A percentile compares a stretch with the other conserved stretches of the same genome.
phyloP scores from a whole-genome alignment of 2,888 invertebrate genomes.

The Tuta absoluta region DNA sequence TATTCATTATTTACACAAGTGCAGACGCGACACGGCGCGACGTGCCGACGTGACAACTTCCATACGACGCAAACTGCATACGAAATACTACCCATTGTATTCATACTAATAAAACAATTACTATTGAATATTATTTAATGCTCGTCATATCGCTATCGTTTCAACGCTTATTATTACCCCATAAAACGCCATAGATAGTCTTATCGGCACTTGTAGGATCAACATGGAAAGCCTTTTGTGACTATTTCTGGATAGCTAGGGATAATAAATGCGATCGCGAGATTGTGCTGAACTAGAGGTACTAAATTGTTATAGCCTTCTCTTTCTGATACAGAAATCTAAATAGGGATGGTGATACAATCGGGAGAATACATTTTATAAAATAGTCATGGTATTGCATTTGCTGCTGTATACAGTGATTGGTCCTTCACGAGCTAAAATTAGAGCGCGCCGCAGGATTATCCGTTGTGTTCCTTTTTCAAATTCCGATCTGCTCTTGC shows the following conservation, averaged over 20 bases:
- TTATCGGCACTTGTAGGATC: slow-evolving; percentile 17
- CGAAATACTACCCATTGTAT: slow-evolving; percentile 11
- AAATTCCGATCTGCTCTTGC: slow-evolving; percentile 31
- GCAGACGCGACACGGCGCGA: slow-evolving; percentile 13
- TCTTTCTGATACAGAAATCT: background rate
- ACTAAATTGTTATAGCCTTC: background rate
- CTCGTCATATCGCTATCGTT: background rate
- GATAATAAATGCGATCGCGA: background rate
- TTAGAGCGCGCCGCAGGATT: slow-evolving; percentile 48
- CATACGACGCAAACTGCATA: slow-evolving; percentile 14
- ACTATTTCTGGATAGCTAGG: slow-evolving; percentile 33
- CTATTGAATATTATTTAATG: background rate
- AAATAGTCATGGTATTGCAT: slow-evolving; percentile 1
- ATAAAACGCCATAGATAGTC: slow-evolving; percentile 2
- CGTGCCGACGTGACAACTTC: slow-evolving; percentile 18
- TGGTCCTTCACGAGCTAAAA: slow-evolving; percentile 46
- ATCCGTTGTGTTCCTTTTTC: slow-evolving; percentile 49
- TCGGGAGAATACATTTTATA: background rate
- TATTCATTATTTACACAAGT: slow-evolving; percentile 31
- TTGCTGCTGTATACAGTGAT: slow-evolving; percentile 14
- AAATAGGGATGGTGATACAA: background rate
- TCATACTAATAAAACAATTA: slow-evolving; percentile 14
- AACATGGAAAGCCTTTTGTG: slow-evolving; percentile 38
- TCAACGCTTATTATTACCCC: background rate
- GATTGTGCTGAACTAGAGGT: background rate